A percentile compares a stretch with the other conserved stretches of the same genome.
Conservation (phyloP, 2,797 vertebrate genomes). For the Enteromius fasciolatus region DNA sequence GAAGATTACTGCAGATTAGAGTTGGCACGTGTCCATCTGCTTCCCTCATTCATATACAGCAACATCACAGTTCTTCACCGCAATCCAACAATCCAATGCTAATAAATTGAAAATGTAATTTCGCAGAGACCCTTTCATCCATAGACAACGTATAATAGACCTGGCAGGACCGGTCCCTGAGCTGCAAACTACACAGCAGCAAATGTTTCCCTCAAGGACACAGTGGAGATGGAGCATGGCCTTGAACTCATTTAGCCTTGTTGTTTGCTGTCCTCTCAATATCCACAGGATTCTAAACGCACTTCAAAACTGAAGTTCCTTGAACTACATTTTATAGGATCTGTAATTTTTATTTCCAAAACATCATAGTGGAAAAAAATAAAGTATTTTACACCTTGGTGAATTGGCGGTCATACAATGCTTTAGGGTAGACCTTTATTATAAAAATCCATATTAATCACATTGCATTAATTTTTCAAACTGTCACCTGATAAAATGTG, state of each 20-base stretch:
- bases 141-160: background rate
- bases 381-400: background rate
- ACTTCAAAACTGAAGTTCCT: background rate
- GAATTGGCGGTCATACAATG: background rate
- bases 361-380: background rate
- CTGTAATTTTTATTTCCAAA: background rate
- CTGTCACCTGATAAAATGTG: background rate
- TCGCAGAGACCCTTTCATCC: conserved; percentile 9
- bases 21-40: conserved; percentile 46
- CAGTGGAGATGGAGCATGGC: conserved; percentile 23
- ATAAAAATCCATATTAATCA: background rate
- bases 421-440: background rate
- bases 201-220: conserved; percentile 41
- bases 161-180: conserved; percentile 5
- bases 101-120: conserved; percentile 38
- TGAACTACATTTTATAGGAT: background rate
- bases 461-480: background rate
- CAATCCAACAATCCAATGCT: conserved; percentile 10
- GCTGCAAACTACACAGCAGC: background rate
- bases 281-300: background rate
- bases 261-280: background rate
- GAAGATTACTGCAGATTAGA: conserved; percentile 48
- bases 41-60: conserved; percentile 28
- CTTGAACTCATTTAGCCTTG: conserved; percentile 10
- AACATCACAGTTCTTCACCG: background rate